Base-by-base conservation (phyloP, 2,888 invertebrate species). In the Cheilosia grossa region DNA sequence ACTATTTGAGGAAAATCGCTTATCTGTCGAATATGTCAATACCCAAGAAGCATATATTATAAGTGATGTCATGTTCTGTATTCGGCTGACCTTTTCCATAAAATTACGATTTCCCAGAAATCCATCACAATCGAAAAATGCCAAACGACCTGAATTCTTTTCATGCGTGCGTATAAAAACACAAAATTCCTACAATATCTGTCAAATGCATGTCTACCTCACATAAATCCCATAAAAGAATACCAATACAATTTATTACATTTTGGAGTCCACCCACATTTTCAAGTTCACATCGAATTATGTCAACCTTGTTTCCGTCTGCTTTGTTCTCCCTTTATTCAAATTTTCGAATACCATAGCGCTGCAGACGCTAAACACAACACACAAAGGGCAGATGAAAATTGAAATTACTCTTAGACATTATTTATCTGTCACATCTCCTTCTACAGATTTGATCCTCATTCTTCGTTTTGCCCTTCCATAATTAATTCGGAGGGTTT, bases 211-310 rank as follows among this genome's bases (percentile, higher is more conserved):
- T 73, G 73, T 73, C 42, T 64, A 27, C 13, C 40, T 27, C 19
- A 37, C 56, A 74, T 66, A 64, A 74, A 47, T 64, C 56, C 47
- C 9, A 19, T 21, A 10, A 2, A 58, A 17, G 7, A 75, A 75
- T 66, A 37, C 69, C 42, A 53, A 61, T 27, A 37, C 53, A 56
- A 75, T 75, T 51, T 30, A 58, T 30, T 37, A 37, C 13, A 49
- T 59, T 40, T 40, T n/a, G 10, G 5, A 58, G 59, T 47, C 19
- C 63, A 10, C 53, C 73, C 63, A 42, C 40, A 51, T 59, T 77
- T 78, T 72, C 70, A 61, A 78, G 54, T 67, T 73, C 54, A 78
- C 61, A 61, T 82, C 78, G 63, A 82, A 79, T 64, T 67, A 61
- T 73, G 73, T 79, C 79, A 83, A 74, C 37, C 69, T 79, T 63